Evolutionary conservation across 2,797 vertebrate genomes (phyloP).

Genomic region (Rallus crepitans): DNA sequence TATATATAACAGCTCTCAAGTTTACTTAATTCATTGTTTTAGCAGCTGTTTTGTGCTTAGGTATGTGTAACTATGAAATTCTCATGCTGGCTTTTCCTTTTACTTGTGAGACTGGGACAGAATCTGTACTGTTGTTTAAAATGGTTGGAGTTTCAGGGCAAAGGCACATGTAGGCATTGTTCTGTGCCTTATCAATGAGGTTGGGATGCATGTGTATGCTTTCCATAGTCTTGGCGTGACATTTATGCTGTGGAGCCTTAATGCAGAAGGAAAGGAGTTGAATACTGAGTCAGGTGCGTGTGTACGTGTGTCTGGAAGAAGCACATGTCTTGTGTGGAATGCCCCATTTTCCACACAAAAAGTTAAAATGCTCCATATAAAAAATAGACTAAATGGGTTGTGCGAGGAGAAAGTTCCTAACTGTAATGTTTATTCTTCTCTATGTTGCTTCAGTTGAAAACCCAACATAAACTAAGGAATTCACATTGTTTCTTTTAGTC

Average conservation of each 20-base stretch:
- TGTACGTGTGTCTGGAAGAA: not conserved
- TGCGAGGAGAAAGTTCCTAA: constrained; percentile 3
- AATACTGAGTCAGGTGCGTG: not conserved
- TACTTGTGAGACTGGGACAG: not conserved
- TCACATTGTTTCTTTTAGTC: not conserved
- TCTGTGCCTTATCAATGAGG: not conserved
- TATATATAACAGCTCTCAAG: not conserved
- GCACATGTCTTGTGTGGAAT: rapidly evolving
- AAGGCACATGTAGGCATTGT: not conserved
- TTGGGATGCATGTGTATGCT: not conserved
- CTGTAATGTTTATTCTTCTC: not conserved
- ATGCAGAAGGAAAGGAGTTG: not conserved
- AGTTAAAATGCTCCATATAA: constrained; percentile 5
- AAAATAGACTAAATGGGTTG: not conserved
- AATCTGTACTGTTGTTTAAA: not conserved
- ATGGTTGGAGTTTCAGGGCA: not conserved
- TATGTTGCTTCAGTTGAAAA: not conserved
- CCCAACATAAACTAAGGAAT: not conserved
- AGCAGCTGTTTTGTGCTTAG: not conserved
- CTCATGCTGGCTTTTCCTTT: not conserved
- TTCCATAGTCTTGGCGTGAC: not conserved
- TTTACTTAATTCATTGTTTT: not conserved
- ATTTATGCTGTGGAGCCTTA: not conserved
- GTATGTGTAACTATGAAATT: not conserved
- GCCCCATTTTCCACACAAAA: not conserved